Evolutionary conservation across 2,797 vertebrate species (phyloP), one percentile per base, ranked within the genome.

Genomic region (Lacerta agilis): DNA sequence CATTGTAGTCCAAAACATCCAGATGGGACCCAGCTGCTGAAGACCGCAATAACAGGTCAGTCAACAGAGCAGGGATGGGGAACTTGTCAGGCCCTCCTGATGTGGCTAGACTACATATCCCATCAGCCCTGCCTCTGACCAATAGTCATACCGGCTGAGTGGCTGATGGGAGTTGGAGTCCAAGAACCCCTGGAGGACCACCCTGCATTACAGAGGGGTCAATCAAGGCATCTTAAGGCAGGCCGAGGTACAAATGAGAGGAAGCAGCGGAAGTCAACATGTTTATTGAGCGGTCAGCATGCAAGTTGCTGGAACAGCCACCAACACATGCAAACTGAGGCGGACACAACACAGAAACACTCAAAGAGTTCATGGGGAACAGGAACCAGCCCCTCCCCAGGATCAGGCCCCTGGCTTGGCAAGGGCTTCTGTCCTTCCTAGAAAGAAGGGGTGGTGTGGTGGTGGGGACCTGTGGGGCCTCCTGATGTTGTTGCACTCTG

Each of bases 301-400:
- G 89, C 89, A 79, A 79, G 64, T 84, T 67, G 77, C 45, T 69
- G 58, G 7, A 33, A 18, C n/a, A 55, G 76, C 49, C 85, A 49
- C 66, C 2, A 23, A 23, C 2, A 13, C 82, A 79, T 85, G 83
- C 87, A 80, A 55, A 64, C 69, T 29, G 8, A 58, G 45, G n/a
- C 25, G 41, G 18, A 64, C 8, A 6, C 4, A 10, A 23, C 43
- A 1, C 64, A 29, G 36, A 13, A 29, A 79, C 27, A 6, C 38
- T 75, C 49, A 23, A 23, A n/a, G 2, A 38, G 85, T 43, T 33
- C 41, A 36, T n/a, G 13, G 78, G 45, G 61, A 17, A 41, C 9
- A 33, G 88, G 83, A 55, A 41, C 88, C 88, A 55, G 83, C 88
- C 79, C 27, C n/a, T 67, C 69, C 69, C 83, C 38, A 15, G 33